A percentile compares a stretch with the other conserved stretches of the same genome.
These are phyloP conservation scores for Mercenaria mercenaria DNA, from an alignment of 1,140 invertebrate species.

Conservation along the genomic window DNA sequence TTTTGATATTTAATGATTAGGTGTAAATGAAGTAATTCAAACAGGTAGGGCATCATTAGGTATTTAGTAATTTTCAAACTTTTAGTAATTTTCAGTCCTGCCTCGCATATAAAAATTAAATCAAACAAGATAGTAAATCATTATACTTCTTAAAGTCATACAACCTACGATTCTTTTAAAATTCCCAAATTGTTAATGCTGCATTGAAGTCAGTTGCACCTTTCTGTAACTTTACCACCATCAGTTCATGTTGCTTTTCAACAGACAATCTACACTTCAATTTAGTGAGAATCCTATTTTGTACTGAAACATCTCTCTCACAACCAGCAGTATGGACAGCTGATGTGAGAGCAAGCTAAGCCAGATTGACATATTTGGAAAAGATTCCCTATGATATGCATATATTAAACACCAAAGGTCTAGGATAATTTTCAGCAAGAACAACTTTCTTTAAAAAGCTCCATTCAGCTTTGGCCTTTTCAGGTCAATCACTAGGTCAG, in stretches of 20 bases:
- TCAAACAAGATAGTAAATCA: no score
- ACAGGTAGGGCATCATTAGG: no score
- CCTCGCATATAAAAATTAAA: no score
- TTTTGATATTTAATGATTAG: no score
- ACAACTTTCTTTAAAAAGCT: conserved; percentile 44
- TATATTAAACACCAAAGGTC: conserved; percentile 49
- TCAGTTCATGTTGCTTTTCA: conserved; percentile 41
- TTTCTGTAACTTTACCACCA: conserved; percentile 3
- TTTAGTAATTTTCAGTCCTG: no score
- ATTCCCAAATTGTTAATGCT: neutral
- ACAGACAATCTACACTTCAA: conserved; percentile 4
- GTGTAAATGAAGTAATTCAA: no score
- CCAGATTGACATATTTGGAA: conserved; percentile 64
- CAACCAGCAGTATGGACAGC: conserved; percentile 66
- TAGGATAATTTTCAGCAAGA: conserved; percentile 38
- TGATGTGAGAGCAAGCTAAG: conserved; percentile 52
- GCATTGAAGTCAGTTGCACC: neutral
- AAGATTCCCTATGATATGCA: conserved; percentile 46
- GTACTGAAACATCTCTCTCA: conserved; percentile 62
- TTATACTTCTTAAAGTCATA: no score
- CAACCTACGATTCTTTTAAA: no score
- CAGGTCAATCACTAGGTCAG: conserved; percentile 9
- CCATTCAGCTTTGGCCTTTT: conserved; percentile 46
- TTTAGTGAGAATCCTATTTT: conserved; percentile 58
- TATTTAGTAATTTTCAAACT: no score